These are phyloP conservation scores for Neomicropteryx cornuta DNA, from an alignment of 1,140 invertebrate genomes.

Conservation along the genomic window DNA sequence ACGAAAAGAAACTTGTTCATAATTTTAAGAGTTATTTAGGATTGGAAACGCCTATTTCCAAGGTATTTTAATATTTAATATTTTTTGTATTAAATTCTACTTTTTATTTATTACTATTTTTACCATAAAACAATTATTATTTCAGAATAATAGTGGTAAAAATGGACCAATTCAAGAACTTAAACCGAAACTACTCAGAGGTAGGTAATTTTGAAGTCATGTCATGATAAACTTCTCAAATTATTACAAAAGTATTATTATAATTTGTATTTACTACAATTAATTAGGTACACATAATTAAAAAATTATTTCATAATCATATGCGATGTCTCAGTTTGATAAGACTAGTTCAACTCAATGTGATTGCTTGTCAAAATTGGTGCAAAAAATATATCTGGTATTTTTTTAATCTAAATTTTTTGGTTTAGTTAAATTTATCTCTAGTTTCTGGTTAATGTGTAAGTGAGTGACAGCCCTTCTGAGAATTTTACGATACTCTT, in stretches of 20 bases:
- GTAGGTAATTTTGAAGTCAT: conserved; percentile 17
- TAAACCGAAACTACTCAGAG: conserved; percentile 27
- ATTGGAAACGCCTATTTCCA: conserved; percentile 36
- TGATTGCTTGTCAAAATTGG: not conserved
- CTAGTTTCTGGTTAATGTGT: too few species aligned
- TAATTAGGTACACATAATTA: not conserved
- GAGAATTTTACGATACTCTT: too few species aligned
- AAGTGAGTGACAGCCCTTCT: too few species aligned
- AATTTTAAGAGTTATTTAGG: conserved; percentile 44
- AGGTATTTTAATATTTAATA: conserved; percentile 21
- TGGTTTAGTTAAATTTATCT: too few species aligned
- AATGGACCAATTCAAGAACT: conserved; percentile 20
- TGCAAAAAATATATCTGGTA: not conserved
- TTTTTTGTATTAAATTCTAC: conserved; percentile 1
- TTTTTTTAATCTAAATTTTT: too few species aligned
- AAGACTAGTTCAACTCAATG: not conserved
- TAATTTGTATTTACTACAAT: not conserved
- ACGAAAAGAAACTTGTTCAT: conserved; percentile 34
- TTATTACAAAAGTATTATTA: not conserved
- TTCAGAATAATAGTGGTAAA: conserved; percentile 18
- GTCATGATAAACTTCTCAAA: conserved; percentile 1
- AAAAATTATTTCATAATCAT: not conserved
- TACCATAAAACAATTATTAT: conserved; percentile 12
- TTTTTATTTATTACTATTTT: conserved; percentile 16
- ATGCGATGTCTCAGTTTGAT: not conserved